Base-by-base conservation (phyloP, 1,140 invertebrate species). In the Ephestia elutella region DNA sequence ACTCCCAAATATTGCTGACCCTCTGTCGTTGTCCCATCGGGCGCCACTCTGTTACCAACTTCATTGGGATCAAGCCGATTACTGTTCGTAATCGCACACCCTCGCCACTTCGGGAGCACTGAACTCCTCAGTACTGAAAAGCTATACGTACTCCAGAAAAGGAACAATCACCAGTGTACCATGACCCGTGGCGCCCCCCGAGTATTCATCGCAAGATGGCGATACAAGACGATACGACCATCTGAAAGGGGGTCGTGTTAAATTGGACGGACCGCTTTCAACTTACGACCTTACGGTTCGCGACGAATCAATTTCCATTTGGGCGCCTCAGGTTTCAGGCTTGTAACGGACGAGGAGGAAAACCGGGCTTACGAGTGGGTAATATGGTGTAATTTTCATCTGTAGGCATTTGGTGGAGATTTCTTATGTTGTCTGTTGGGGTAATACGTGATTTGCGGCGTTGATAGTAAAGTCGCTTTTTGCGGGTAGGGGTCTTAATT, bases 51-150 rank as follows among this genome's bases (percentile, higher is more conserved):
- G 78, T 77, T 78, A 68, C 71, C 73, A 75, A 79, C 79, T 78
- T 82, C 76, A 78, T 73, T 57, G 78, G 76, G 81, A 84, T 80
- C 79, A 82, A 74, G 77, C 73, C 76, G 78, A 84, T 84, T 81
- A 84, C 79, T 73, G 66, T 70, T 66, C 62, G 80, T 75, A 80
- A 83, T 81, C 72, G 71, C 66, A 71, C 69, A 74, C 80, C 78
- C 75, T 74, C 73, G 68, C 71, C 73, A 68, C 75, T 79, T 71
- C 66, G 66, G 58, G 65, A 64, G 71, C 64, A 58, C 63, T 62
- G 69, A 63, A 58, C 70, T 60, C 57, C 70, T 69, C 68, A 54
- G 55, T 63, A 57, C 66, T 63, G 68, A 68, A 73, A 69, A 67
- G 69, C 66, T 67, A 61, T 61, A 70, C 59, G 57, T 65, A 54